Evolutionary conservation across 2,797 vertebrate species (phyloP), one percentile per base, ranked within the genome.

Genomic region (Rhodeus uyekii): DNA sequence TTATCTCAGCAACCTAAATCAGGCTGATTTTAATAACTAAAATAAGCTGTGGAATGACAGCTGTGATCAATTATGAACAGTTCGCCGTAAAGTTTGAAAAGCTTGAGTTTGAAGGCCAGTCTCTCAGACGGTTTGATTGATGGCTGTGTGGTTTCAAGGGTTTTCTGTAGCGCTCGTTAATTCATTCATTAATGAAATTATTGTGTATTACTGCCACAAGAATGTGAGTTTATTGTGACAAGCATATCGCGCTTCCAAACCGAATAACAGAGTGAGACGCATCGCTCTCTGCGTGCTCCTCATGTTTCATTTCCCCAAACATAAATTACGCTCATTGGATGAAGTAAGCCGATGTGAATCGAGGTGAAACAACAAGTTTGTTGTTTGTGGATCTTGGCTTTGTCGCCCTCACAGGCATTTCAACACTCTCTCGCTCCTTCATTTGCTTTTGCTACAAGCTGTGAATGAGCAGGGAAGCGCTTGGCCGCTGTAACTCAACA

Each of bases 341-440:
- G 46, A 67, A 76, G 46, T 48, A 29, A 64, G 18, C 69, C 19
- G 24, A 29, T 67, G 44, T 72, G 75, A 78, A 19, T 78, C 24
- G 9, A 83, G 75, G 46, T 68, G 61, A 74, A 79, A 78, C 63
- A 63, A 73, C n/a, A 64, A 50, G 60, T 50, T 12, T 24, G 76
- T 74, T 82, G 76, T 82, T 76, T 82, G 81, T 82, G 81, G 39
- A 76, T 82, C 58, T 74, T 79, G 82, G 76, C 44, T 78, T 69
- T 13, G 53, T 72, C 65, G 19, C 10, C 14, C 53, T 24, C 32
- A 42, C 46, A 53, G 13, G 75, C 36, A 8, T 65, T 38, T 67
- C 29, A n/a, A 16, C 16, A 22, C 72, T 74, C 72, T 74, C 48
- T 27, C 7, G 48, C 71, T 7, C 16, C 8, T 29, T 46, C 42